These are phyloP conservation scores for Steatornis caripensis DNA, from an alignment of 2,113 vertebrate genomes.

Conservation along the genomic window DNA sequence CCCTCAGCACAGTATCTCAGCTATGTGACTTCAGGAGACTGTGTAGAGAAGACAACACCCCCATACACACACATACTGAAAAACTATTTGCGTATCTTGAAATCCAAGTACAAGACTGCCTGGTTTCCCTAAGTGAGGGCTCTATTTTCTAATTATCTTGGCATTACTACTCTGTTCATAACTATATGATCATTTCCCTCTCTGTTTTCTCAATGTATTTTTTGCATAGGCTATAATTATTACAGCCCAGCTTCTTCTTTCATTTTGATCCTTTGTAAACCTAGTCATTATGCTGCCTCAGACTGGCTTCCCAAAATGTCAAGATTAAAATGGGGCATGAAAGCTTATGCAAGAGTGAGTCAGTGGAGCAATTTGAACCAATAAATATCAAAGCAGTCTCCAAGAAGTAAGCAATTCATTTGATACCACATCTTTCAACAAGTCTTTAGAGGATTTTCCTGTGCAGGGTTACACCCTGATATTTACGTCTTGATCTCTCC, in stretches of 20 bases:
- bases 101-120: background rate
- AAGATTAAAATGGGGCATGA: constrained; percentile 71
- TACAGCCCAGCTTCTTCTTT: constrained; percentile 49
- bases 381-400: constrained; percentile 79
- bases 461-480: constrained; percentile 66
- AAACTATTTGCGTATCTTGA: background rate
- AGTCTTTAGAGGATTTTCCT: constrained; percentile 73
- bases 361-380: constrained; percentile 80
- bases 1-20: background rate
- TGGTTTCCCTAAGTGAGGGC: constrained; percentile 21
- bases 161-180: background rate
- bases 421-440: constrained; percentile 80
- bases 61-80: background rate
- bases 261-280: constrained; percentile 75
- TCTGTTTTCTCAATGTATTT: constrained; percentile 66
- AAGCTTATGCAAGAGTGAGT: constrained; percentile 75
- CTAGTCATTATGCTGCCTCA: constrained; percentile 68
- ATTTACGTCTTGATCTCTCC: constrained; percentile 58
- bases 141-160: constrained; percentile 24
- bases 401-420: constrained; percentile 80
- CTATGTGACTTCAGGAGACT: background rate
- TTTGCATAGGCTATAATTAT: constrained; percentile 65
- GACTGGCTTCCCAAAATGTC: constrained; percentile 71
- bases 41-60: background rate
- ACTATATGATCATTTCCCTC: constrained; percentile 61